Percentiles rank a stretch among this genome's conserved stretches.
phyloP scores from a whole-genome alignment of 2,797 vertebrate genomes.

The Synaphobranchus kaupii region DNA sequence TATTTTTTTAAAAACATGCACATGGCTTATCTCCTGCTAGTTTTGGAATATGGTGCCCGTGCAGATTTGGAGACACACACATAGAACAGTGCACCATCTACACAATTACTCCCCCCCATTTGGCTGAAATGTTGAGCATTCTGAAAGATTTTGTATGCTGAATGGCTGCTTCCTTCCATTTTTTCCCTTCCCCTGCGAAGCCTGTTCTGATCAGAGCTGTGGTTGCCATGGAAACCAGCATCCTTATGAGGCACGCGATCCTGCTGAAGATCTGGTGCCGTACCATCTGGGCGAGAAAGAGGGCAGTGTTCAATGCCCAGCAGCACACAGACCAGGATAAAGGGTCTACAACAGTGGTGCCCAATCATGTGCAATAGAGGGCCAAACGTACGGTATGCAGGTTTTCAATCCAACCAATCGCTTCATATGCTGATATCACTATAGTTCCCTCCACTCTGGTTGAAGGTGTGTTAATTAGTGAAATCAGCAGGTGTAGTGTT shows the following conservation, averaged over 20 bases:
- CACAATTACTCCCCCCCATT: conserved; percentile 13
- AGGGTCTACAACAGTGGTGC: neutral
- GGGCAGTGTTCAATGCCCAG: neutral
- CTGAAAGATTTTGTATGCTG: conserved; percentile 14
- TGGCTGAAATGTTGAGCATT: neutral
- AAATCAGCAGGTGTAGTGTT: too few species aligned
- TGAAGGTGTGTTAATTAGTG: too few species aligned
- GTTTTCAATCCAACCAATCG: too few species aligned
- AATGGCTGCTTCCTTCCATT: neutral
- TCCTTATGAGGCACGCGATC: conserved; percentile 48
- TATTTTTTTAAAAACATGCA: neutral
- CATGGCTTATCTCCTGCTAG: neutral
- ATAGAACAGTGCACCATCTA: neutral
- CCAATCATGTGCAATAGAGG: too few species aligned
- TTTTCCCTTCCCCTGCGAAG: conserved; percentile 21
- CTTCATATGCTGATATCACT: too few species aligned
- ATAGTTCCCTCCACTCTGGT: too few species aligned
- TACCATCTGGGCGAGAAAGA: conserved; percentile 36
- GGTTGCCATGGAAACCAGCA: conserved; percentile 67
- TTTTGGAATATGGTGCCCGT: neutral
- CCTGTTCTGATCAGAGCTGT: conserved; percentile 50
- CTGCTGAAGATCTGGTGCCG: conserved; percentile 29
- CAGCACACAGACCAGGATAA: conserved; percentile 1
- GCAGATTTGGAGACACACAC: neutral
- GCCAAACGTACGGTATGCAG: too few species aligned